Evolutionary conservation across 2,888 invertebrate species (phyloP).

Genomic region (Perizoma flavofasciatum): DNA sequence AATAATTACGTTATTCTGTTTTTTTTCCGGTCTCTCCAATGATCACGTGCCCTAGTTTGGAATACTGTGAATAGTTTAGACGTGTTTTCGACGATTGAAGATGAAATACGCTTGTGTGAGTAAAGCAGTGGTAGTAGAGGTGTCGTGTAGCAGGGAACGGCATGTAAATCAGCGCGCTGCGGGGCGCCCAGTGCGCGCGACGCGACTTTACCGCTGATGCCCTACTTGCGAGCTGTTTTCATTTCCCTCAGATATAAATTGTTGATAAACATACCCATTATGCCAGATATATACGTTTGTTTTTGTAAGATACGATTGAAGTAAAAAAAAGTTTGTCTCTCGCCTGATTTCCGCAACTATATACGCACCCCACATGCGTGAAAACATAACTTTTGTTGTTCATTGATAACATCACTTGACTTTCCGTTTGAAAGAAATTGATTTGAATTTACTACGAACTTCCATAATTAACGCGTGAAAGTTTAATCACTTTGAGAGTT

Average conservation of each 20-base stretch:
- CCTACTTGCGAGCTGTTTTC: constrained; percentile 38
- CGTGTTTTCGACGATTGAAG: background rate
- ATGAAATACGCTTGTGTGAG: background rate
- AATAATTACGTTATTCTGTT: constrained; percentile 7
- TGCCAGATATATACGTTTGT: constrained; percentile 35
- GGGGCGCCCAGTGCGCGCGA: constrained; percentile 48
- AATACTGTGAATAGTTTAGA: background rate
- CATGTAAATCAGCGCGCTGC: constrained; percentile 54
- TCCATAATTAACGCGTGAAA: background rate
- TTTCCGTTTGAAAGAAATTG: too few species aligned
- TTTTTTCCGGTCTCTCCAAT: background rate
- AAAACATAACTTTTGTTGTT: too few species aligned
- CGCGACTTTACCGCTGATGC: constrained; percentile 37
- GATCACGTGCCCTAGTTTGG: background rate
- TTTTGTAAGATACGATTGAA: constrained; percentile 33
- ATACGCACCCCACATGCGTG: too few species aligned
- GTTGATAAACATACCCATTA: constrained; percentile 40
- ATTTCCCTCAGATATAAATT: constrained; percentile 40
- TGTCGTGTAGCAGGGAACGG: constrained; percentile 12
- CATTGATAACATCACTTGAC: too few species aligned
- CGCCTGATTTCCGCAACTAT: constrained; percentile 6
- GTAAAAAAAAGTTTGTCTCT: constrained; percentile 24
- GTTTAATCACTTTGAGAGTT: background rate
- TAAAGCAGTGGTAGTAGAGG: background rate
- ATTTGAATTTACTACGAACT: background rate